Evolutionary conservation across 2,797 vertebrate species (phyloP).

Genomic region (Lepidocolaptes lacrymiger): DNA sequence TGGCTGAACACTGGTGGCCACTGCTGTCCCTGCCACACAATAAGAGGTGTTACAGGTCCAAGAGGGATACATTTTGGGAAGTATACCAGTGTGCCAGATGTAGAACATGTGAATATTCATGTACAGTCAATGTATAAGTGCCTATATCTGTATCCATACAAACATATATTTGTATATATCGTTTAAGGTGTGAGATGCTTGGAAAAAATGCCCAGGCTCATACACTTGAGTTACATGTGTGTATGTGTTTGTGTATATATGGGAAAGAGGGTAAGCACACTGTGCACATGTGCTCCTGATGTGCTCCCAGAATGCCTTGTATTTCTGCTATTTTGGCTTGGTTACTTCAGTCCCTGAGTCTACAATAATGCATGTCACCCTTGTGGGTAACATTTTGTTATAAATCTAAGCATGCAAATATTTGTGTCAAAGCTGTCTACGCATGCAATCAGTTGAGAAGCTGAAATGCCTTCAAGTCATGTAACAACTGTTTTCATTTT

Average conservation of each 20-base stretch:
- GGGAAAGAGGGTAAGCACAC: background rate
- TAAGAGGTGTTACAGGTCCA: background rate
- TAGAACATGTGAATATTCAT: background rate
- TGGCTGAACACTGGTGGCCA: background rate
- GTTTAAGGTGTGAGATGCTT: background rate
- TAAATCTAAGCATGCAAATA: conserved; percentile 44
- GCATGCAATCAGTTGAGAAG: conserved; percentile 13
- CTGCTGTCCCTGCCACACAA: background rate
- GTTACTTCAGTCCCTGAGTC: background rate
- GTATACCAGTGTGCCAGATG: background rate
- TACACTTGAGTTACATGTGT: accelerated
- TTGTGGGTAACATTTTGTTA: conserved; percentile 16
- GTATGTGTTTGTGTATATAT: background rate
- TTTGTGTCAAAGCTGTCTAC: conserved; percentile 59
- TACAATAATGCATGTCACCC: background rate
- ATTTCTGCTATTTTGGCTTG: conserved; percentile 17
- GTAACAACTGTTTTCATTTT: conserved; percentile 54
- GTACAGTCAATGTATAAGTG: background rate
- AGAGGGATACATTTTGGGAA: background rate
- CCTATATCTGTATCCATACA: background rate
- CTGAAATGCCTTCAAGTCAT: conserved; percentile 57
- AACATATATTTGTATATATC: background rate
- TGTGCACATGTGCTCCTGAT: background rate
- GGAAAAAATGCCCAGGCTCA: background rate
- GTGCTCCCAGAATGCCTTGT: background rate